A percentile compares a stretch with the other conserved stretches of the same genome.
Evolutionary conservation across 2,888 invertebrate species (phyloP).

Genomic region (Venusia cambrica): DNA sequence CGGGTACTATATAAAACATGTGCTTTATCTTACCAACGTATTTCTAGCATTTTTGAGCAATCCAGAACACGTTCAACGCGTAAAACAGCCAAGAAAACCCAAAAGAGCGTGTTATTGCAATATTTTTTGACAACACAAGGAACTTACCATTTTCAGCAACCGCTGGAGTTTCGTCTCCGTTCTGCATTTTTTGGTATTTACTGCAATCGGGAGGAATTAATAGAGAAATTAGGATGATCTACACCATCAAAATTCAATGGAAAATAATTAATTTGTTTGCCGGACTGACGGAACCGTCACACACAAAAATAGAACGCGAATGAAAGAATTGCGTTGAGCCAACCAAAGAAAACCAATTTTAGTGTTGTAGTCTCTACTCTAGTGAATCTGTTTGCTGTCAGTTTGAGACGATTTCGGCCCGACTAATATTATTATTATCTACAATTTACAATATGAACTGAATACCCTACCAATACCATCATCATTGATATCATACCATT

Average conservation of each 20-base stretch:
- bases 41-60: conserved; percentile 26
- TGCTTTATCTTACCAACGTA: conserved; percentile 24
- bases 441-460: no score
- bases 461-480: no score
- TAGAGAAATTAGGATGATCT: conserved; percentile 51
- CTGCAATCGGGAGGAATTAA: conserved; percentile 61
- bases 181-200: conserved; percentile 68
- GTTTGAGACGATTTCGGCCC: no score
- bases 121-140: conserved; percentile 60
- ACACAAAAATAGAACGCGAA: conserved; percentile 81
- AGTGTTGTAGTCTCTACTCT: conserved; percentile 19
- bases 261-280: conserved; percentile 56
- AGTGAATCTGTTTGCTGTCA: no score
- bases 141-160: conserved; percentile 66
- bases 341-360: conserved; percentile 43
- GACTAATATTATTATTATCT: no score
- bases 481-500: no score
- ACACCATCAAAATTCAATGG: conserved; percentile 64
- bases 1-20: conserved; percentile 60
- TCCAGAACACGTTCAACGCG: conserved; percentile 33
- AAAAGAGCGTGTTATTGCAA: conserved; percentile 53
- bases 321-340: conserved; percentile 73
- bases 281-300: conserved; percentile 74
- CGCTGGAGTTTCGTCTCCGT: conserved; percentile 69
- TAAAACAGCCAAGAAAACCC: conserved; percentile 54